Base-by-base conservation (phyloP, 2,888 invertebrate genomes). In the Leptarthrus brevirostris region DNA sequence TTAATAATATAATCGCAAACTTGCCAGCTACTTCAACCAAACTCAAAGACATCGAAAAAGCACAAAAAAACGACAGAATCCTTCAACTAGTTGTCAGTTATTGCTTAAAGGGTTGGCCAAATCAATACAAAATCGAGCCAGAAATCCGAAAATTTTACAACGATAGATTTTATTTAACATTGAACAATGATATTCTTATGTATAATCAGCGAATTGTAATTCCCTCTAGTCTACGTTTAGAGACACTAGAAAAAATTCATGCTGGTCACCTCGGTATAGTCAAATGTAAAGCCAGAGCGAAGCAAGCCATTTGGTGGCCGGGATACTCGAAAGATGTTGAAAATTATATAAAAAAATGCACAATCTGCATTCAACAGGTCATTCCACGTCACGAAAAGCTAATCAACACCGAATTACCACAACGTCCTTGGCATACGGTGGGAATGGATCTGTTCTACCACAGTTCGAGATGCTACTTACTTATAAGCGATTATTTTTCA, bases 261-360 rank as follows among this genome's bases (percentile, higher is more conserved):
- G 34, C 30, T 8, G 58, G 18, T 8, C 58, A 58, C 18, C 5
- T 58, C 5, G 58, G 58, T 14, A 58, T 58, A 2, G 58, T 36
- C 12, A 58, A 58, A 18, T 58, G 58, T 18, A 12, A n/a, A 53
- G 58, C 58, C 5, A n/a, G 58, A 18, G 58, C 58, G n/a, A 6
- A 16, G 4, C 16, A 30, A 8, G 30, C 58, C 1, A 16, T 30
- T 5, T 58, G 58, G 36, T 58, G 26, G 58, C 36, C 58, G 6
- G 18, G 58, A 3, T 34, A 14, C 18, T 30, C 14, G 34, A 36
- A 58, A 18, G 14, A 34, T 3, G 8, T 58, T 10, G 58, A 30
- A 18, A 34, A 58, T 24, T 30, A 14, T 16, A 16, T 58, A 10
- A 12, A 18, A 12, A n/a, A 10, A 54, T 54, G 24, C 12, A 24